Evolutionary conservation across 1,140 invertebrate species (phyloP), one percentile per base, ranked within the genome.

Genomic region (Caenorhabditis elegans): DNA sequence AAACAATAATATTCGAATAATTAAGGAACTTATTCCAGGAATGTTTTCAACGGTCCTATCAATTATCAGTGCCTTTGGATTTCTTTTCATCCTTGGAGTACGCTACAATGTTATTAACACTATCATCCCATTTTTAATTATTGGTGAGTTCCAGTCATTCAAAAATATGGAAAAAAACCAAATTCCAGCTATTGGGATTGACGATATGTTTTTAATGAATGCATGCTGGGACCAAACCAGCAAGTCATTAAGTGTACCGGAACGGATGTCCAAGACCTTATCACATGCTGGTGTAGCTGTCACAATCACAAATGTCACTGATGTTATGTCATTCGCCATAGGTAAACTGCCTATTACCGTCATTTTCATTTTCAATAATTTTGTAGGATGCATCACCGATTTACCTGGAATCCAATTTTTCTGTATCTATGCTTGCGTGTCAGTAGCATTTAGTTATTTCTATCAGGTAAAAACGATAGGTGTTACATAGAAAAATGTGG

Each of bases 191-290:
- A 91, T 92, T 81, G 91, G 91, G 76, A 90, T 92, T 19, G 91
- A 92, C 86, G 91, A 92, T 85, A 92, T 92, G 91, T 92, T 92
- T 86, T 89, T 92, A 2, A 91, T 91, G 89, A 90, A 90, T 78
- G 90, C 91, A 19, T 88, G 91, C 28, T 90, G 88, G 85, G 84
- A 87, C 53, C 85, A 87, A 46, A 86, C 86, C 5, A 86, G 89
- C 80, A 49, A 77, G 26, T 79, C 46, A 3, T 83, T 83, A 8
- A 22, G 83, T 13, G 84, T 86, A 22, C 83, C 87, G 10, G 84
- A 90, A 51, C 53, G 86, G 28, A 85, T 91, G 76, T 86, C 87
- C 10, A 85, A 90, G 26, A 89, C 90, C 76, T 88, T 92, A 34
- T 88, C 88, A 1, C 81, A 89, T 77, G 89, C 90, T 4, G 85